Base-by-base conservation (phyloP, 2,888 invertebrate genomes). In the Drosophila histrio region DNA sequence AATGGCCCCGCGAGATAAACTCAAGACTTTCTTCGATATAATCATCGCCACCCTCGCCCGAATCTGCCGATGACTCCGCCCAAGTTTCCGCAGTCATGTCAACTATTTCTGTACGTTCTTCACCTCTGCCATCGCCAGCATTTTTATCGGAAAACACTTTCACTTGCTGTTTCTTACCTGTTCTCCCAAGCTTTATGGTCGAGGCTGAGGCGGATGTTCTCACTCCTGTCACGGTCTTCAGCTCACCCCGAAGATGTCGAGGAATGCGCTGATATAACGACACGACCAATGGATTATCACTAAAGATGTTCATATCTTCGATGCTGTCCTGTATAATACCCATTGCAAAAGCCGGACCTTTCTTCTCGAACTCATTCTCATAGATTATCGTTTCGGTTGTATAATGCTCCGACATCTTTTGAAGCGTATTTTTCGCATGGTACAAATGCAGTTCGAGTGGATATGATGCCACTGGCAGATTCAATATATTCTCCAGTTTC, bases 261-360 rank as follows among this genome's bases (percentile, higher is more conserved):
- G 77, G 73, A 9, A 81, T 78, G 7, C 83, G 77, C 28, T 87
- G 79, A 49, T 88, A 89, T 3, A 90, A 49, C 0, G 88, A 78
- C 0, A 90, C 46, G 6, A 87, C 13, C 50, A 90, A 24, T 1
- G 90, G 90, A 72, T 79, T 81, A 34, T 90, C 88, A 46, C 88
- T 81, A 22, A 89, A 79, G 0, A 28, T 58, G 46, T 89, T 89
- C 65, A 89, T 64, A n/a, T 89, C 84, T 1, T 89, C 82, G 9
- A 89, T 65, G 21, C 70, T 77, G n/a, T 90, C 90, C 63, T 90
- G 90, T 19, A 82, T 69, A 8, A 90, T 74, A 5, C 79, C 83
- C 46, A 90, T 28, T 0, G 89, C 79, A 49, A 89, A 90, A 0
- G 81, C 79, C 0, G 90, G 90, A 9, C 68, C 77, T 3, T 73